A percentile compares a stretch with the other conserved stretches of the same genome.
Conservation (phyloP, 2,888 invertebrate species). For the Spodoptera exigua region DNA sequence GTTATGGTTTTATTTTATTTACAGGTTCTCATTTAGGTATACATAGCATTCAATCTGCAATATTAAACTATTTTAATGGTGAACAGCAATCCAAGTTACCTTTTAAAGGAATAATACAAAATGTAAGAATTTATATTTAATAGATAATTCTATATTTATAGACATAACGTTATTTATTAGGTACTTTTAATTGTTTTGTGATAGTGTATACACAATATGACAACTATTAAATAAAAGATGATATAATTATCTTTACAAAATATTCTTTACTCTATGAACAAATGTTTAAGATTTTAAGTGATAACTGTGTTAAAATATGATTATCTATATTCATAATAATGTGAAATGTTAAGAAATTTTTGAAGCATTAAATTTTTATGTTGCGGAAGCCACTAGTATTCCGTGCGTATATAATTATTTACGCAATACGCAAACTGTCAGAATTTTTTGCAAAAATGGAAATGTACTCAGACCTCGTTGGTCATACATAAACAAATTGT, state of each 20-base stretch:
- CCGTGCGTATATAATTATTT: constrained; percentile 2
- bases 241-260: constrained; percentile 22
- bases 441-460: neutral
- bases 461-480: constrained; percentile 1
- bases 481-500: constrained; percentile 19
- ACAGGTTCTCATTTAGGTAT: neutral
- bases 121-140: constrained; percentile 3
- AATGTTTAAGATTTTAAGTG: constrained; percentile 28
- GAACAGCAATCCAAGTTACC: constrained; percentile 29
- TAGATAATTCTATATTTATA: constrained; percentile 16
- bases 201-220: constrained; percentile 12
- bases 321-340: neutral
- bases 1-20: neutral
- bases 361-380: constrained; percentile 6
- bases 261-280: constrained; percentile 16
- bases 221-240: constrained; percentile 16
- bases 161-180: constrained; percentile 23
- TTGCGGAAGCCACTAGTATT: neutral
- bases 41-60: too few relatives aligned
- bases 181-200: constrained; percentile 5
- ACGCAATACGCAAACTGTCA: neutral
- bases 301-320: neutral
- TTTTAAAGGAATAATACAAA: constrained; percentile 21
- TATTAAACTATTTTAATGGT: neutral
- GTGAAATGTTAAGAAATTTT: constrained; percentile 10